phyloP scores from a whole-genome alignment of 2,888 invertebrate species.

The Disparrhopalites patrizii region DNA sequence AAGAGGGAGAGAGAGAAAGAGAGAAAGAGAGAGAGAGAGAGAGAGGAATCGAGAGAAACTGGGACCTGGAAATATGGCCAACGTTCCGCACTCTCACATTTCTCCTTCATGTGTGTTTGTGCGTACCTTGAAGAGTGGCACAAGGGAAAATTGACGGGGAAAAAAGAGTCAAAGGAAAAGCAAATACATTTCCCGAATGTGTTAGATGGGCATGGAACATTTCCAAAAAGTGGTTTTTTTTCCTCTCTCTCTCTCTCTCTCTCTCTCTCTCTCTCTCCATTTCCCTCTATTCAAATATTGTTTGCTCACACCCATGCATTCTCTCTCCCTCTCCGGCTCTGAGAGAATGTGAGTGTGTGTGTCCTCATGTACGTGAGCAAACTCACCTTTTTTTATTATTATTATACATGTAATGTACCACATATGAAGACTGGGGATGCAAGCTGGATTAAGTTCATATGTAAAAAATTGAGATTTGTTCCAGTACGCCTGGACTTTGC shows the following conservation, averaged over 20 bases:
- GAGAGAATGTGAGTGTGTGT: not conserved
- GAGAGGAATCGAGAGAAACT: not conserved
- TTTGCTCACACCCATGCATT: not conserved
- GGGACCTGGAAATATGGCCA: conserved; percentile 4
- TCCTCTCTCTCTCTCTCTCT: not conserved
- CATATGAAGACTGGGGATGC: no score
- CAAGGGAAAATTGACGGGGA: not conserved
- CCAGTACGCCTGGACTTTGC: no score
- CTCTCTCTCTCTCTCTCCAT: not conserved
- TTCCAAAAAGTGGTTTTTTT: conserved; percentile 4
- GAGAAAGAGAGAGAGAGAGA: not conserved
- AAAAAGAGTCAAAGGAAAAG: conserved; percentile 7
- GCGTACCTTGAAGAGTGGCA: not conserved
- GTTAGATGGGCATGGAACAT: conserved; percentile 12
- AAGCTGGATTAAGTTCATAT: no score
- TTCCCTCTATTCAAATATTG: conserved; percentile 11
- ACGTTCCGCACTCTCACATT: conserved; percentile 5
- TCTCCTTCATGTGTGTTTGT: not conserved
- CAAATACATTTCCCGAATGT: conserved; percentile 12
- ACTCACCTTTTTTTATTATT: no score
- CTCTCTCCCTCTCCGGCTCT: not conserved
- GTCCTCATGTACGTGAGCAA: not conserved
- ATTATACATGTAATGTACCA: no score
- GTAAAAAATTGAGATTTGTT: no score
- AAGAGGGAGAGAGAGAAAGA: not conserved